Evolutionary conservation across 2,113 vertebrate genomes (phyloP).

Genomic region (Grallaria varia): DNA sequence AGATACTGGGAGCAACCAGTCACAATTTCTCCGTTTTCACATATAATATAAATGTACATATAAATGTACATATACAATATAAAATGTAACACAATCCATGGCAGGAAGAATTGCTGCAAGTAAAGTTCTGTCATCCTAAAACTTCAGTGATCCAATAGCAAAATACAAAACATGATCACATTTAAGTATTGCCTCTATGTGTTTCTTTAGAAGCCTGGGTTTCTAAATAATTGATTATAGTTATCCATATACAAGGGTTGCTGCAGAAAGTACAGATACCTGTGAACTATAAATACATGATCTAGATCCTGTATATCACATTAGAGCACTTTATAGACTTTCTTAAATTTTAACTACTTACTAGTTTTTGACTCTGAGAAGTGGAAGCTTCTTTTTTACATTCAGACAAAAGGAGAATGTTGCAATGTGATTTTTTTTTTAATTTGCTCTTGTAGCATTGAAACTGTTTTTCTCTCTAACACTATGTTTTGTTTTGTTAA

Average conservation of each 20-base stretch:
- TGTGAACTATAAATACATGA: background rate
- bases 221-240: background rate
- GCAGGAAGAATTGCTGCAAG: background rate
- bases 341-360: background rate
- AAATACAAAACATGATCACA: background rate
- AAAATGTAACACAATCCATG: background rate
- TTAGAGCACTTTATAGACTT: background rate
- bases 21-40: background rate
- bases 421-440: background rate
- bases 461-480: slow-evolving; percentile 3
- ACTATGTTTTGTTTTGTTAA: background rate
- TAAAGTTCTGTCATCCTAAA: background rate
- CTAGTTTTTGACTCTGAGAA: background rate
- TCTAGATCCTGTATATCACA: background rate
- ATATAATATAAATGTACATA: no score
- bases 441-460: background rate
- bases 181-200: background rate
- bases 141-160: background rate
- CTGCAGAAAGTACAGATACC: background rate
- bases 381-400: background rate
- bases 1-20: background rate
- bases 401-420: background rate
- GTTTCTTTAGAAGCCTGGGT: background rate
- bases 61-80: no score
- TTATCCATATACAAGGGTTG: background rate